Percentiles rank a stretch among this genome's conserved stretches.
phyloP scores from a whole-genome alignment of 2,888 invertebrate genomes.

The Drosophila anceps region DNA sequence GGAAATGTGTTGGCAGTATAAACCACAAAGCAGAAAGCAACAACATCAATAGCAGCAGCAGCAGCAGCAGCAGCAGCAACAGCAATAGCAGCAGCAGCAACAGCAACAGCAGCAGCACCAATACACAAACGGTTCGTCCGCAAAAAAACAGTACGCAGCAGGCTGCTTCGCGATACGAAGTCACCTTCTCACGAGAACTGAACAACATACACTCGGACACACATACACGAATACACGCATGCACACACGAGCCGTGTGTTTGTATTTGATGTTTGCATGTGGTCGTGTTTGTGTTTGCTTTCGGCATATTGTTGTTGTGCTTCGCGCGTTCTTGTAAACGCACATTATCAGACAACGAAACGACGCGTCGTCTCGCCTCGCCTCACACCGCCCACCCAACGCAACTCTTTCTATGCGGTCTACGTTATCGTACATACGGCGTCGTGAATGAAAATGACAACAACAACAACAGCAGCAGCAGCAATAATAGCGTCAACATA shows the following conservation, averaged over 20 bases:
- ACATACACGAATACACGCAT: background rate
- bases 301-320: constrained; percentile 41
- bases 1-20: constrained; percentile 80
- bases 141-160: constrained; percentile 51
- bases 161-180: constrained; percentile 40
- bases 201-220: constrained; percentile 16
- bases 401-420: background rate
- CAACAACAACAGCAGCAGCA: constrained; percentile 15
- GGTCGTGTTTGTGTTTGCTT: constrained; percentile 48
- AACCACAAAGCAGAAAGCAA: constrained; percentile 71
- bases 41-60: constrained; percentile 53
- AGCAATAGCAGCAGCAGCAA: constrained; percentile 37
- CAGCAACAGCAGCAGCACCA: constrained; percentile 40
- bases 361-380: background rate
- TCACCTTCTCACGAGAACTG: constrained; percentile 43
- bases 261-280: constrained; percentile 39
- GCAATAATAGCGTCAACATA: constrained; percentile 23
- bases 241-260: constrained; percentile 27
- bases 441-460: constrained; percentile 60
- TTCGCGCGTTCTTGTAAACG: constrained; percentile 51
- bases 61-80: constrained; percentile 38
- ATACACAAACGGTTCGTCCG: constrained; percentile 25
- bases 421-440: constrained; percentile 47
- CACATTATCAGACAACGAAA: constrained; percentile 57
- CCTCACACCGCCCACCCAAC: background rate